Evolutionary conservation across 2,888 invertebrate genomes (phyloP), one percentile per base, ranked within the genome.

Genomic region (Scaptomyza flava): DNA sequence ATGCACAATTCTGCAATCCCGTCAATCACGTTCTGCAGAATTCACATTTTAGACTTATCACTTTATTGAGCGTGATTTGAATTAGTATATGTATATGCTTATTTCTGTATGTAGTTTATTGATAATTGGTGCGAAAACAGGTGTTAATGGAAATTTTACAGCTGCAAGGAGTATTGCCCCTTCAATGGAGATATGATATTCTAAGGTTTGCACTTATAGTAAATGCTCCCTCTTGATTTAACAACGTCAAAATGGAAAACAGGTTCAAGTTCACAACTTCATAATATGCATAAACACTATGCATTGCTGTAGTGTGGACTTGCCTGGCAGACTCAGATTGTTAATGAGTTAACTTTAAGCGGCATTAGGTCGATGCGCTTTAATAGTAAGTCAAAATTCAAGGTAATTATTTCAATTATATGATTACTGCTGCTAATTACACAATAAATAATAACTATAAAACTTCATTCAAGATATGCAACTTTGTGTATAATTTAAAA

Each of bases 401-500:
- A 42, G 60, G 60, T 64, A 64, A 68, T 72, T 68, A 60, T 46
- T 33, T 57, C 43, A 63, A 72, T 72, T 72, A 72, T 53, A 60
- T 63, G 59, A 71, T 72, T 57, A 61, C 23, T 43, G 33, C 42
- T 30, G 50, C 45, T 54, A 54, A 67, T 66, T 59, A n/a, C 43
- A 6, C 27, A 30, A 50, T 43, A 60, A 50, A 59, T 36, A 41
- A 66, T 71, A 57, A 66, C 57, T 70, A 50, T 30, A 57, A 14
- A 41, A 61, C 45, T 68, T 34, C n/a, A 45, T n/a, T 12, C 47
- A 8, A 30, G 3, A 7, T 6, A 5, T 5, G 6, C 2, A 17
- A 17, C 4, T 30, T 31, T 30, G 14, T 57, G 41, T 30, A 23
- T 4, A 23, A 23, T 23, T 23, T 23, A 23, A 23, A 23, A 23